A percentile compares a stretch with the other conserved stretches of the same genome.
Conservation (phyloP, 2,888 invertebrate genomes). For the Nomada lathburiana region DNA sequence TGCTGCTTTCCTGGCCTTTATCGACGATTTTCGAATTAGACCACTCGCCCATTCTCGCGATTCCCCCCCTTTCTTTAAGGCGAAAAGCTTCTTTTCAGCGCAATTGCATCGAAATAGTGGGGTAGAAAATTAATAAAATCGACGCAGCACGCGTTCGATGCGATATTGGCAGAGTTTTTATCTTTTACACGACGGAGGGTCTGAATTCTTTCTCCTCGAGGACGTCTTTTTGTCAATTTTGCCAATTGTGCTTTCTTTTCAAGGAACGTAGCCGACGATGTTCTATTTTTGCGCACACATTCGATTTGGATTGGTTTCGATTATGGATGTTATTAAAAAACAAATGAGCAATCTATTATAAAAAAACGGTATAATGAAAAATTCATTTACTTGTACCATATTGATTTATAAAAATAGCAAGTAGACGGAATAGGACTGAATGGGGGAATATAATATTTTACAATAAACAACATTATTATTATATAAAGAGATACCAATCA, state of each 20-base stretch:
- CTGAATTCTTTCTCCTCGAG: constrained; percentile 12
- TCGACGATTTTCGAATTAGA: constrained; percentile 22
- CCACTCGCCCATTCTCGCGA: not conserved
- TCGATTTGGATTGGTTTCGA: too few species aligned
- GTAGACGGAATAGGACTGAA: too few species aligned
- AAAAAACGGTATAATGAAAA: too few species aligned
- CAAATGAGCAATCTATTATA: too few species aligned
- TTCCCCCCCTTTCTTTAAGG: not conserved
- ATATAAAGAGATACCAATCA: too few species aligned
- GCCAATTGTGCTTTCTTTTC: not conserved
- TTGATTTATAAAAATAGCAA: too few species aligned
- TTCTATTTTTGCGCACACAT: too few species aligned
- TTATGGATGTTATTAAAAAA: too few species aligned
- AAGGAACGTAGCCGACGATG: too few species aligned
- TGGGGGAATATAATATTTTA: too few species aligned
- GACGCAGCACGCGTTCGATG: not conserved
- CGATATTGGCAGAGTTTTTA: not conserved
- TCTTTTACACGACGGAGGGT: not conserved
- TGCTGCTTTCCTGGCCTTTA: constrained; percentile 18
- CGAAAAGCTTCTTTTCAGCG: not conserved
- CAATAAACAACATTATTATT: too few species aligned
- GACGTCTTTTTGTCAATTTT: not conserved
- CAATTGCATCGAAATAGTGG: constrained; percentile 7
- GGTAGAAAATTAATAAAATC: constrained; percentile 38
- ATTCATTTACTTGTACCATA: too few species aligned